Evolutionary conservation across 2,113 vertebrate genomes (phyloP).

Genomic region (Tenrec ecaudatus): DNA sequence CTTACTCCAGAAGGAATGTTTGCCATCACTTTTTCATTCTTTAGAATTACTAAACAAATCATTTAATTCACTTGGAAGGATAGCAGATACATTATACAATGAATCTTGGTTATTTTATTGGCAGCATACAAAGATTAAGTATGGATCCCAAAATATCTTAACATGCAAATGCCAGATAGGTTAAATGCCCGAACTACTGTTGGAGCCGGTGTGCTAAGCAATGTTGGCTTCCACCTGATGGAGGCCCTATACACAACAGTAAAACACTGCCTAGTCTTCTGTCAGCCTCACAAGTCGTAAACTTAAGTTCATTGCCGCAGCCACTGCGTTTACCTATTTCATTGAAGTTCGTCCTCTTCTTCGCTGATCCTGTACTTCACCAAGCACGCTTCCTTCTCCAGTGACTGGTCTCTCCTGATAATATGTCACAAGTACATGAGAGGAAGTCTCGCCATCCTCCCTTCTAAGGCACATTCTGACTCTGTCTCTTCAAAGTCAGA

Average conservation of each 20-base stretch:
- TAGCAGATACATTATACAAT: constrained; percentile 14
- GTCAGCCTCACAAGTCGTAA: no score
- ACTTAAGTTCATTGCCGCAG: no score
- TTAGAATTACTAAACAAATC: not conserved
- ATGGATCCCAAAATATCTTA: constrained; percentile 39
- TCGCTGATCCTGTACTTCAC: no score
- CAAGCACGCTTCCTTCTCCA: no score
- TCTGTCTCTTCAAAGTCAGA: no score
- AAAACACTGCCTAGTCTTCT: not conserved
- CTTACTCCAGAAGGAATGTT: not conserved
- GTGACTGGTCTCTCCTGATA: no score
- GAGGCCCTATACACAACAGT: not conserved
- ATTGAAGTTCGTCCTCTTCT: no score
- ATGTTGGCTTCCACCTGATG: not conserved
- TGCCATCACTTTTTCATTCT: not conserved
- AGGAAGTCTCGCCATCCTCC: no score
- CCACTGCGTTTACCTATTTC: no score
- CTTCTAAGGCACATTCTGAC: no score
- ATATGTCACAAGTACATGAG: no score
- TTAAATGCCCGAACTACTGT: not conserved
- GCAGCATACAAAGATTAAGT: not conserved
- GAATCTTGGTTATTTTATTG: not conserved
- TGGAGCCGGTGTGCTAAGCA: not conserved
- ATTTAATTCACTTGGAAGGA: constrained; percentile 19
- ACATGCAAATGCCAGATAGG: not conserved